A percentile compares a stretch with the other conserved stretches of the same genome.
These are phyloP conservation scores for Cheilosia pagana DNA, from an alignment of 2,888 invertebrate genomes.

Conservation along the genomic window DNA sequence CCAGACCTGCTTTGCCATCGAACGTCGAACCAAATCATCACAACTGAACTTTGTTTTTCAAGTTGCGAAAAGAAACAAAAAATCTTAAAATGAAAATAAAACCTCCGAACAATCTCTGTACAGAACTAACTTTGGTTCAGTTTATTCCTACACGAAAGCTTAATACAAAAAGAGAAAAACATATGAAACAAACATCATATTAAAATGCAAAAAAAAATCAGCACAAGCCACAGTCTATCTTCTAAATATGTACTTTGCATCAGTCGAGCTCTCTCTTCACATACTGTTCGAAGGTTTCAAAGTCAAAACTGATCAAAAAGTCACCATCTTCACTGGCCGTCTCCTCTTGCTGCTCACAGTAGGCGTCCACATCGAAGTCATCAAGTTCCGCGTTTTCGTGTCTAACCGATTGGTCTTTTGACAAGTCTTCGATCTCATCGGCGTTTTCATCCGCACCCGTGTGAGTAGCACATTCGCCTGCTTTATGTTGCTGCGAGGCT, in stretches of 20 bases:
- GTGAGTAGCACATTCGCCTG: background rate
- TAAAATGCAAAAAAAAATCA: background rate
- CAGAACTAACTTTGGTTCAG: conserved; percentile 21
- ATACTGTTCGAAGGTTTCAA: conserved; percentile 54
- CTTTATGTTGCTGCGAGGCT: conserved; percentile 35
- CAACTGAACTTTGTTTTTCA: background rate
- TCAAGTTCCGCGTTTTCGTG: background rate
- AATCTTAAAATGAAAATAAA: background rate
- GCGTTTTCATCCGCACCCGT: background rate
- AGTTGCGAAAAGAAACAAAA: background rate
- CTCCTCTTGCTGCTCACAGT: background rate
- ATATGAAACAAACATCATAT: background rate
- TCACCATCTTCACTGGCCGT: conserved; percentile 42
- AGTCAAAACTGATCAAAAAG: conserved; percentile 58
- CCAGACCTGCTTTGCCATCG: too few species aligned
- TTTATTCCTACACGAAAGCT: conserved; percentile 20
- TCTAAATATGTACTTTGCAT: background rate
- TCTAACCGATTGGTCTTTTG: background rate
- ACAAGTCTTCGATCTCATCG: background rate
- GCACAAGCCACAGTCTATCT: background rate
- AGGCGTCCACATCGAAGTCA: conserved; percentile 36
- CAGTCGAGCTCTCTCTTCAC: conserved; percentile 55
- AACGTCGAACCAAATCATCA: too few species aligned
- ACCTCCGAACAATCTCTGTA: background rate
- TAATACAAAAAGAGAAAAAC: background rate